These are phyloP conservation scores for Halocynthia roretzi DNA, from an alignment of 23 tunicate species.

Conservation along the genomic window DNA sequence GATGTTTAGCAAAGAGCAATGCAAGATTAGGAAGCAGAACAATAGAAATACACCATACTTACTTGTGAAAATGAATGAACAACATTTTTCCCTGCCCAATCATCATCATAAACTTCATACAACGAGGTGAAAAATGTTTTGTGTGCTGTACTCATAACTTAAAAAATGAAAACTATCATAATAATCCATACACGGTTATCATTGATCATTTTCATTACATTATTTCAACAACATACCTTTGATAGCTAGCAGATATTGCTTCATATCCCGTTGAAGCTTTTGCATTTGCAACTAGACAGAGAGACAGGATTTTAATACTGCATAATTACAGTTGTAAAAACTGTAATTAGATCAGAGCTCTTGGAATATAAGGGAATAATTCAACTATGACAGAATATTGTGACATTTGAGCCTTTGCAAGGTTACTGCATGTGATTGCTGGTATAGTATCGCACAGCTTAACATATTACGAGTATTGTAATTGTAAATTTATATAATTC, in stretches of 20 bases:
- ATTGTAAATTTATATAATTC: no score
- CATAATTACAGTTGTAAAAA: no score
- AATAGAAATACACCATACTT: not conserved
- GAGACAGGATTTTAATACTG: not conserved
- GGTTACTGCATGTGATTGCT: not conserved
- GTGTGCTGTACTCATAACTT: conserved; percentile 66
- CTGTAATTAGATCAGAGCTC: no score
- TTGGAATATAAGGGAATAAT: not conserved
- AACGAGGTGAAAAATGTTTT: conserved; percentile 48
- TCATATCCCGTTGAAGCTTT: conserved; percentile 80
- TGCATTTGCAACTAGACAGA: conserved; percentile 53
- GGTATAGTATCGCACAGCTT: no score
- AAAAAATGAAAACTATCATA: conserved; percentile 1
- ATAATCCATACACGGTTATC: not conserved
- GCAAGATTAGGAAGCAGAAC: not conserved
- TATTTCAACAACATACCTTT: conserved; percentile 31
- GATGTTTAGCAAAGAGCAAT: not conserved
- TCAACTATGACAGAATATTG: not conserved
- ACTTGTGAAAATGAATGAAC: conserved; percentile 59
- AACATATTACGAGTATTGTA: no score
- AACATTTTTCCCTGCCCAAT: conserved; percentile 80
- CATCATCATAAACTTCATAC: conserved; percentile 76
- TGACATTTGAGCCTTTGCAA: not conserved
- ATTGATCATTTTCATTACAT: not conserved
- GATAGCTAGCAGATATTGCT: conserved; percentile 54